Evolutionary conservation across 2,113 vertebrate species (phyloP).

Genomic region (Vimba vimba): DNA sequence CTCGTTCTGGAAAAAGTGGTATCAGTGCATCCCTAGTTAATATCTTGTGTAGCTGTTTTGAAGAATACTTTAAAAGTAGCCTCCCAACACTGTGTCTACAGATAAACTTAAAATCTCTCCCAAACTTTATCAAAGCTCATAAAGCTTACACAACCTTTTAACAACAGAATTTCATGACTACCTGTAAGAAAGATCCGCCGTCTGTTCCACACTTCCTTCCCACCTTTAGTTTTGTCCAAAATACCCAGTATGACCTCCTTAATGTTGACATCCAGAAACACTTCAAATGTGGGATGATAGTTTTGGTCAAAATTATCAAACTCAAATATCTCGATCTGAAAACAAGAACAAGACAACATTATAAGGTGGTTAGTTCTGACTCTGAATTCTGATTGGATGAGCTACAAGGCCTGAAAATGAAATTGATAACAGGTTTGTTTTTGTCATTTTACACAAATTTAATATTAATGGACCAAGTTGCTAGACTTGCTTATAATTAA

Average conservation of each 20-base stretch:
- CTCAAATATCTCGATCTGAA: neutral
- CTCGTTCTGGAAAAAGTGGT: too few species aligned
- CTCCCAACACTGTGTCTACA: too few species aligned
- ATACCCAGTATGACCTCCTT: neutral
- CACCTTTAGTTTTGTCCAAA: slow-evolving; percentile 1
- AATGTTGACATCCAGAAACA: neutral
- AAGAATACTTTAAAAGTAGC: too few species aligned
- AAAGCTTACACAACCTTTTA: neutral
- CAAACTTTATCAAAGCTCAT: neutral
- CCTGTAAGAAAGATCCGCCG: neutral
- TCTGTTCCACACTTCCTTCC: neutral
- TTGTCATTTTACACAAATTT: too few species aligned
- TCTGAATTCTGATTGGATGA: too few species aligned
- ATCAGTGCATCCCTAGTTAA: too few species aligned
- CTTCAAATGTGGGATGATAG: slow-evolving; percentile 38
- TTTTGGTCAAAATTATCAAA: neutral
- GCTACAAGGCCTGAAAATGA: too few species aligned
- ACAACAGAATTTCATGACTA: neutral
- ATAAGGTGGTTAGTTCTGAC: neutral
- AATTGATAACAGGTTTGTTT: too few species aligned
- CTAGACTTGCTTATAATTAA: too few species aligned
- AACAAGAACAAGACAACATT: neutral
- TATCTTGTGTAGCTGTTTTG: too few species aligned
- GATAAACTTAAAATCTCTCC: neutral
- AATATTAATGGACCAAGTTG: too few species aligned